Evolutionary conservation across 2,797 vertebrate genomes (phyloP), one percentile per base, ranked within the genome.

Genomic region (Parauchenoglanis ngamensis): DNA sequence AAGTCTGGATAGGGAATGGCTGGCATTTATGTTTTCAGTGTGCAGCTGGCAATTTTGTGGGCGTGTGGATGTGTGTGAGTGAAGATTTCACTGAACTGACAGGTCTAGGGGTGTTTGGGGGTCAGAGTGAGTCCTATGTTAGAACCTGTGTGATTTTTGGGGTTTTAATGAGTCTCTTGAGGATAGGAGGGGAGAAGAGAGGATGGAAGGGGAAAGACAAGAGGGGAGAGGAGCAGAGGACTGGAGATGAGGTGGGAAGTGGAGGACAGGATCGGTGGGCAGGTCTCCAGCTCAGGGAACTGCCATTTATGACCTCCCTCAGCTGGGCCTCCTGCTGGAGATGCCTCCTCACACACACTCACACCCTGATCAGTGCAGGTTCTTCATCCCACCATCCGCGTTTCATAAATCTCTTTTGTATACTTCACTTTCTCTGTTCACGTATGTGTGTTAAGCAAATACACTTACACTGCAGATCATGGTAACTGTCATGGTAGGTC

Each of bases 121-220:
- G 84, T 72, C 83, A 81, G 67, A 56, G 2, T 75, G 75, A 80
- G 73, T 86, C 73, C 72, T 61, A 35, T 78, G 73, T 72, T 76
- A 72, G 46, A 79, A 87, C 81, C 80, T 57, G 56, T 84, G 28
- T 4, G 28, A 65, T 83, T 67, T 83, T 11, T 23, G 56, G 57
- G n/a, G 40, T 86, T 87, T 82, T 77, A 85, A 81, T 90, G 85
- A 82, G 78, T 67, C 83, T 88, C 87, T 54, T 40, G 87, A 83
- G 87, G 57, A 65, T 40, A 83, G 49, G 13, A 72, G 61, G 23
- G 31, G 44, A 73, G 28, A 59, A 17, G 25, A 79, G 65, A 23
- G 17, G 25, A 68, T 54, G 28, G 31, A 84, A 79, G 44, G 44
- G 17, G 59, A 68, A 65, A 79, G 73, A 80, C 56, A 80, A 44